Evolutionary conservation across 2,888 invertebrate species (phyloP), one percentile per base, ranked within the genome.

Genomic region (Micoletzkya japonica): DNA sequence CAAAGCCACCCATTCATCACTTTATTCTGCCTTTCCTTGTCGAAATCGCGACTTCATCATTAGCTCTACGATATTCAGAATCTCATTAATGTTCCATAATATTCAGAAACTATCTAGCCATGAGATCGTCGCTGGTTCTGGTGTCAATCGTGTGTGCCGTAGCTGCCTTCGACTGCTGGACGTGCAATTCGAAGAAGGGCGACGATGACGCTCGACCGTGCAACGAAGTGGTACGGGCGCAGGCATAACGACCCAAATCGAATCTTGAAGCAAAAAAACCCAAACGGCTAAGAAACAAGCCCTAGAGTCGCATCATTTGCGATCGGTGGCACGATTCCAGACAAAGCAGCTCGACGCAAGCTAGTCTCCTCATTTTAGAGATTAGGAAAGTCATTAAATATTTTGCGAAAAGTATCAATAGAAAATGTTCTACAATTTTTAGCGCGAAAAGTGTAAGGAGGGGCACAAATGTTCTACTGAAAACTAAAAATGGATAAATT

Each of bases 161-260:
- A 17, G 64, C 64, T 37, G 64, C 64, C 26, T 66, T 66, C 54
- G 64, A 66, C 36, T 66, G 64, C 37, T 66, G 64, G 64, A 66
- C 64, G 24, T 66, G 64, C 64, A 66, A 66, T 54, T 52, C 64
- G 24, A 66, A 66, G 28, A 32, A 30, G 17, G 64, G 64, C 36
- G 64, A 66, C 7, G 64, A 66, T 24, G 64, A 66, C 37, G 36
- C 54, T 32, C 37, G 28, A 37, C 64, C 64, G 17, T 66, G 64
- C 37, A 52, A 66, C 54, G 44, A 66, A 66, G 64, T 66, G 34
- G 64, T 66, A 1, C 24, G 64, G 32, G 1, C 4, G 17, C 49
- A 26, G 7, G 30, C 14, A 6, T 14, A 24, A 17, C 52, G 52
- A 52, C 7, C 7, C 7, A 39, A 52, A 52, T 52, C 52, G 6